These are phyloP conservation scores for Ptychobarbus kaznakovi DNA, from an alignment of 2,797 vertebrate genomes.

Conservation along the genomic window DNA sequence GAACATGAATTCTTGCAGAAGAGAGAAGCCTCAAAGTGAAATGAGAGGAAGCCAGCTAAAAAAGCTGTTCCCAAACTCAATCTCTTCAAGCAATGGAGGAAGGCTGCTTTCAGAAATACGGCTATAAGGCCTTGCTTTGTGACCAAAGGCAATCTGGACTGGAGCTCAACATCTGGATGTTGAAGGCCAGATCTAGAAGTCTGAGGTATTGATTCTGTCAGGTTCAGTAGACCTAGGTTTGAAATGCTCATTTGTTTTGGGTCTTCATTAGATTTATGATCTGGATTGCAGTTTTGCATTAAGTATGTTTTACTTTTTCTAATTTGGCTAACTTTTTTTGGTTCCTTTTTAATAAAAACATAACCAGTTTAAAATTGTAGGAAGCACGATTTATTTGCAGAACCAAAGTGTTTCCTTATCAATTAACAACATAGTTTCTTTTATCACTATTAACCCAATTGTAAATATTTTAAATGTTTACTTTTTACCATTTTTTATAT, in stretches of 20 bases:
- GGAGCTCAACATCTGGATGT: conserved; percentile 64
- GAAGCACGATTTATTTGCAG: neutral
- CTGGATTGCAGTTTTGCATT: too few relatives aligned
- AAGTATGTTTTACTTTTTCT: too few relatives aligned
- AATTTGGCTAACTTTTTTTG: too few relatives aligned
- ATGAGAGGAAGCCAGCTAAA: conserved; percentile 67
- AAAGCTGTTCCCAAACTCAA: conserved; percentile 85
- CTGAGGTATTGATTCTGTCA: too few relatives aligned
- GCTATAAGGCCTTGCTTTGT: conserved; percentile 93
- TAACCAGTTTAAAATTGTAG: too few relatives aligned
- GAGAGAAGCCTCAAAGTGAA: conserved; percentile 60
- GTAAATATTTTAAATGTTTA: neutral
- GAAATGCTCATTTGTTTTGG: too few relatives aligned
- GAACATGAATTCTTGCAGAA: conserved; percentile 15
- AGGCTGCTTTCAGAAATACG: conserved; percentile 81
- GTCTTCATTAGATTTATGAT: too few relatives aligned
- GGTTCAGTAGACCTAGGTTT: too few relatives aligned
- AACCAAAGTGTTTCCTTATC: neutral
- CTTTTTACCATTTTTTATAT: neutral
- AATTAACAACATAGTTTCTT: too few relatives aligned
- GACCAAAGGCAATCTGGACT: conserved; percentile 87
- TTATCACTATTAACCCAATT: too few relatives aligned
- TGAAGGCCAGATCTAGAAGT: too few relatives aligned
- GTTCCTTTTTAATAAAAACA: too few relatives aligned
- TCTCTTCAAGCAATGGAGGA: conserved; percentile 82